Evolutionary conservation across 2,888 invertebrate genomes (phyloP), one percentile per base, ranked within the genome.

Genomic region (Troides helena): DNA sequence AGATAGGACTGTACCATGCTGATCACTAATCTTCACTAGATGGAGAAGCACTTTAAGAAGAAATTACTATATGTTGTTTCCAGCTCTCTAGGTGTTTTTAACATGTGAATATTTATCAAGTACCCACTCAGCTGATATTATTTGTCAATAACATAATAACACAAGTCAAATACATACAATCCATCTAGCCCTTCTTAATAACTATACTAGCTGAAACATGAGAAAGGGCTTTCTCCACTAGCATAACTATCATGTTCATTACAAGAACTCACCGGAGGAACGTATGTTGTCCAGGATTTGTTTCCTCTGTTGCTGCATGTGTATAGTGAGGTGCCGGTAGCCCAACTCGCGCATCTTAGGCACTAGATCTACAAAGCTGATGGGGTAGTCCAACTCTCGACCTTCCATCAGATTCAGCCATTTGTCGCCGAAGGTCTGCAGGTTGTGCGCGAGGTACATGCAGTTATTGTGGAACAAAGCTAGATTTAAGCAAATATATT

Each of bases 401-500:
- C 88, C 86, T 3, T 95, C 94, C 80, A 96, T 92, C 67, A 94
- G 93, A 3, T 92, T 89, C 59, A 94, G 89, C 93, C 96, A 97
- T 80, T 94, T 94, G 77, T 94, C 93, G 0, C 95, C 95, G 78
- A 96, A 89, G 0, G 94, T 94, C 68, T 94, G 92, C 68, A 96
- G 88, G 77, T 95, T 94, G 87, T 98, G 96, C 0, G 96, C 95
- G 17, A 99, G 91, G 81, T 95, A 98, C 95, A 97, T 95, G 83
- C 98, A 98, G 86, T 99, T 98, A 91, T 99, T 99, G 89, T 98
- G 95, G 81, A 97, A 97, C 39, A 98, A 83, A 8, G 97, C 98
- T 95, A 86, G 58, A 90, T 90, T n/a, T 10, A 58, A 23, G 23
- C 21, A 21, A 2, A 56, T 7, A 46, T 65, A 58, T 36, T 6